Conservation (phyloP, 2,113 vertebrate species). For the Cyrtonyx montezumae region DNA sequence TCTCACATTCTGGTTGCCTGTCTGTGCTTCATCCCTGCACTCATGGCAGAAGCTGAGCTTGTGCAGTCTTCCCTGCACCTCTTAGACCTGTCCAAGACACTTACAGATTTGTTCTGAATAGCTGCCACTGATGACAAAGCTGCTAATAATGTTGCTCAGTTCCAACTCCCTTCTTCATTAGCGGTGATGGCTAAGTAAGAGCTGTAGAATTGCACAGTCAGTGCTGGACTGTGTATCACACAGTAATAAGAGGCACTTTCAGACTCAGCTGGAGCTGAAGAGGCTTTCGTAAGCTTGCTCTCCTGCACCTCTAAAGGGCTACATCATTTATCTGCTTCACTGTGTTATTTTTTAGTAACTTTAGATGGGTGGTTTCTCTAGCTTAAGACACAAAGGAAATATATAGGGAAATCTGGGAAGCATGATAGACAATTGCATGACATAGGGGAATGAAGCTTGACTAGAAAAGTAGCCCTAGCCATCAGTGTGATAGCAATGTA, state of each 20-base stretch:
- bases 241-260: not conserved
- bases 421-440: not conserved
- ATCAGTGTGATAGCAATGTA: not conserved
- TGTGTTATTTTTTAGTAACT: not conserved
- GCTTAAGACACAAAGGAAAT: not conserved
- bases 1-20: not conserved
- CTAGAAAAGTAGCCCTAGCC: not conserved
- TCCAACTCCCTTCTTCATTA: not conserved
- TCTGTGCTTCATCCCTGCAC: not conserved
- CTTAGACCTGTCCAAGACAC: not conserved
- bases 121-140: not conserved
- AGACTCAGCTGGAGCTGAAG: not conserved
- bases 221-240: not conserved
- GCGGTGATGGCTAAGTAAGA: not conserved
- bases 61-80: not conserved
- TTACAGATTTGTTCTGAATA: not conserved
- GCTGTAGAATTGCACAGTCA: not conserved
- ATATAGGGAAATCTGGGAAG: not conserved
- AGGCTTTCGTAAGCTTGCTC: not conserved
- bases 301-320: not conserved
- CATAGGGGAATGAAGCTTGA: constrained; percentile 24
- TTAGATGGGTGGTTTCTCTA: not conserved
- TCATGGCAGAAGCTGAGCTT: not conserved
- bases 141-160: not conserved
- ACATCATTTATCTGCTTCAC: not conserved